These are phyloP conservation scores for Leucoraja erinaceus DNA, from an alignment of 2,113 vertebrate genomes.

Conservation along the genomic window DNA sequence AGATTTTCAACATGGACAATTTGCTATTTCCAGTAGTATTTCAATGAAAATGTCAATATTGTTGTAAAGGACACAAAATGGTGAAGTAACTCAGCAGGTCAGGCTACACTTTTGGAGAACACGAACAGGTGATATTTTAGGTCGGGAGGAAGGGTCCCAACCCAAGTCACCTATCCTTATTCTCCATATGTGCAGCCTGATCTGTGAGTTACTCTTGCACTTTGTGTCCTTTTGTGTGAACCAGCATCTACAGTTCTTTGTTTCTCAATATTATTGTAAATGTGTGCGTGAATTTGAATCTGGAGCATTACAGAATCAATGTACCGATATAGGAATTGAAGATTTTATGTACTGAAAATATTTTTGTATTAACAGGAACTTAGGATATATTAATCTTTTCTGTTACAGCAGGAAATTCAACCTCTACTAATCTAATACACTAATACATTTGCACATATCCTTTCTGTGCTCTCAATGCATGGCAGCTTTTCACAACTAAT, in stretches of 20 bases:
- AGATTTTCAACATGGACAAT: background rate
- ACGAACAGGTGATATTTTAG: too few relatives aligned
- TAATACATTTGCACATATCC: background rate
- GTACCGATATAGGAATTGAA: background rate
- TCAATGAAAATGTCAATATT: background rate
- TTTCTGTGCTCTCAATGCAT: slow-evolving; percentile 30
- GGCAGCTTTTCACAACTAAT: slow-evolving; percentile 12
- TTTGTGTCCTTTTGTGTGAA: too few relatives aligned
- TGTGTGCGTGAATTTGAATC: background rate
- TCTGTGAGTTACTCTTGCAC: too few relatives aligned
- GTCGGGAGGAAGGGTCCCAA: too few relatives aligned
- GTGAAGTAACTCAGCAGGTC: too few relatives aligned
- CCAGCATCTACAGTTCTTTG: too few relatives aligned
- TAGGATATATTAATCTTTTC: background rate
- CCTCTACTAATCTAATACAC: background rate
- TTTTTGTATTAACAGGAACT: background rate
- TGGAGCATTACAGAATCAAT: background rate
- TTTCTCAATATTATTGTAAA: background rate
- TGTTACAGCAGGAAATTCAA: background rate
- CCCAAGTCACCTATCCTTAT: too few relatives aligned
- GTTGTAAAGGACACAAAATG: too few relatives aligned
- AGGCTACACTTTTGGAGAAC: too few relatives aligned
- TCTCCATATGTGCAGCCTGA: too few relatives aligned
- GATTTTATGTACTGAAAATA: background rate
- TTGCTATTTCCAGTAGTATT: background rate